Conservation (phyloP, 92 coral and sea anemone genomes). For the Heliopora coerulea region DNA sequence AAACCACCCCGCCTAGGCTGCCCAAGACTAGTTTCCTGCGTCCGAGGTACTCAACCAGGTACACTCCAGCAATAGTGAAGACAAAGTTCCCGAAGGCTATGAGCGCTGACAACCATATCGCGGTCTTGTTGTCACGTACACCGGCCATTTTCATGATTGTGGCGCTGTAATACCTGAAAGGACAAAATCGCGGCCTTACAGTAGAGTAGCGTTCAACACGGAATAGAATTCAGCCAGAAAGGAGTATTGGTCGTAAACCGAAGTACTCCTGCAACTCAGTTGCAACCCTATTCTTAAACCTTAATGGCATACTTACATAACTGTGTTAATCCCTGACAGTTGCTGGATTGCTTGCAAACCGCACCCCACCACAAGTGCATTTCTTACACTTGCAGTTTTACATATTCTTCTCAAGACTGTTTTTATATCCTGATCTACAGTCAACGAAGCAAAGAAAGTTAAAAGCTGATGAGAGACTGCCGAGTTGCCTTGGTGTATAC, state of each 20-base stretch:
- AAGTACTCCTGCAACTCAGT: no score
- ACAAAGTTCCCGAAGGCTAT: conserved; percentile 74
- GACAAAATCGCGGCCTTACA: no score
- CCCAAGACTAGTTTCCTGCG: conserved; percentile 79
- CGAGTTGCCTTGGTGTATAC: no score
- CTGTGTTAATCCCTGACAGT: conserved; percentile 82
- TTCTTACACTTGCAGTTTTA: conserved; percentile 59
- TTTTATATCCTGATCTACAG: no score
- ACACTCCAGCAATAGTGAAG: conserved; percentile 74
- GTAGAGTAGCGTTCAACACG: no score
- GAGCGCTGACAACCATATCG: conserved; percentile 88
- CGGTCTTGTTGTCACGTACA: conserved; percentile 58
- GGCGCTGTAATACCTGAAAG: conserved; percentile 97
- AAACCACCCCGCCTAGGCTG: conserved; percentile 73
- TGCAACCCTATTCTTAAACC: no score
- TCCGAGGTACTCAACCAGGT: conserved; percentile 77
- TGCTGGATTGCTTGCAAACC: conserved; percentile 84
- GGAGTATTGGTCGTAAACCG: no score
- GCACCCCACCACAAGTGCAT: conserved; percentile 81
- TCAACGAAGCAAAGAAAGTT: no score
- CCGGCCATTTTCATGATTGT: conserved; percentile 95
- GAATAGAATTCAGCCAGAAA: no score
- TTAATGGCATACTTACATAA: no score
- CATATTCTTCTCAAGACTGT: no score
- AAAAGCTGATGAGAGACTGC: no score